Percentiles rank a stretch among this genome's conserved stretches.
phyloP scores from a whole-genome alignment of 2,888 invertebrate genomes.

The Papilio gigon region DNA sequence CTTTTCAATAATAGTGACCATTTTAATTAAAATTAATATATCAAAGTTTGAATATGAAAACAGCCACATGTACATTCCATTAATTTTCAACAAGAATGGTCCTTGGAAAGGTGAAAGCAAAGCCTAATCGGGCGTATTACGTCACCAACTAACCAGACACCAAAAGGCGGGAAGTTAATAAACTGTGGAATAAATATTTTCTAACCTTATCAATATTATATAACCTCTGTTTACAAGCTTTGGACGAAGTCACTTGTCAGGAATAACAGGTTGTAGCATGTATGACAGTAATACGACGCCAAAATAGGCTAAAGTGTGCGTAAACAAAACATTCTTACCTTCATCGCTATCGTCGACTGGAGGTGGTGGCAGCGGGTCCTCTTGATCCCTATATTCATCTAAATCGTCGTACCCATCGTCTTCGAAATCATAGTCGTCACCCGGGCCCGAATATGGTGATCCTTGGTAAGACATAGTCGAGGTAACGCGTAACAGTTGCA shows the following conservation, averaged over 20 bases:
- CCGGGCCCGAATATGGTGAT: slow-evolving; percentile 86
- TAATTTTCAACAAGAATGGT: slow-evolving; percentile 20
- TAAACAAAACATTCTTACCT: slow-evolving; percentile 76
- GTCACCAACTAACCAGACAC: slow-evolving; percentile 63
- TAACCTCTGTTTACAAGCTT: slow-evolving; percentile 63
- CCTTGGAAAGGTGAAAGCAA: slow-evolving; percentile 63
- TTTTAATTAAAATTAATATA: background rate
- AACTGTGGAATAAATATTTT: slow-evolving; percentile 46
- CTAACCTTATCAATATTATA: slow-evolving; percentile 62
- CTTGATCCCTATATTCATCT: slow-evolving; percentile 86
- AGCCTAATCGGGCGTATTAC: slow-evolving; percentile 62
- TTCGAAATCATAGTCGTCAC: slow-evolving; percentile 88
- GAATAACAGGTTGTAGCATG: slow-evolving; percentile 48
- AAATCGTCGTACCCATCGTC: slow-evolving; percentile 87
- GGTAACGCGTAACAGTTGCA: slow-evolving; percentile 81
- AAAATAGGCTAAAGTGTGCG: slow-evolving; percentile 62
- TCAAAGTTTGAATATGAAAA: background rate
- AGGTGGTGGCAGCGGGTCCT: slow-evolving; percentile 78
- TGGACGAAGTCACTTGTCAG: slow-evolving; percentile 46
- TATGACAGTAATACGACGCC: slow-evolving; percentile 58
- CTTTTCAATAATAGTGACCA: background rate
- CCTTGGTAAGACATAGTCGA: slow-evolving; percentile 86
- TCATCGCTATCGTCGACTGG: slow-evolving; percentile 84
- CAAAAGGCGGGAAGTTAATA: slow-evolving; percentile 70
- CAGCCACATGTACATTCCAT: background rate